A percentile compares a stretch with the other conserved stretches of the same genome.
Evolutionary conservation across 1,140 invertebrate genomes (phyloP).

Genomic region (Lucilia cuprina): DNA sequence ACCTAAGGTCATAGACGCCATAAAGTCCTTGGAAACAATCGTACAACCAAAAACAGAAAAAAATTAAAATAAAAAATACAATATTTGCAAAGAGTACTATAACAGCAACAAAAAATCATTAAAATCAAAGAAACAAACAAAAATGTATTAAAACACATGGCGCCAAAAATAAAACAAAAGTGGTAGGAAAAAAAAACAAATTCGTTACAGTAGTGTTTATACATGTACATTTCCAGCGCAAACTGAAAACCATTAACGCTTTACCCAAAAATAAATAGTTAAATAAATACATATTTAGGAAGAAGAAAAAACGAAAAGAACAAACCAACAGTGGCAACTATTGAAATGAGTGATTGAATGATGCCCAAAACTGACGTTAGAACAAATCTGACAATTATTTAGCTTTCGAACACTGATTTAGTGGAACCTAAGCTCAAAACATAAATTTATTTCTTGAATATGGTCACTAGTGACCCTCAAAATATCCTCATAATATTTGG

Average conservation of each 20-base stretch:
- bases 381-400: too few relatives aligned
- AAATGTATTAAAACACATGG: slow-evolving; percentile 8
- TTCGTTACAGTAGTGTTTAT: slow-evolving; percentile 1
- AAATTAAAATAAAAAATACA: not conserved
- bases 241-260: not conserved
- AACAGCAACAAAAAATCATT: not conserved
- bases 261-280: not conserved
- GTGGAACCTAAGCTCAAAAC: too few relatives aligned
- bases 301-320: not conserved
- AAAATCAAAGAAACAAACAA: not conserved
- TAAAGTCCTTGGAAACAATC: not conserved
- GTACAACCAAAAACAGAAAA: not conserved
- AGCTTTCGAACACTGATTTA: too few relatives aligned
- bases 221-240: not conserved
- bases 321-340: not conserved
- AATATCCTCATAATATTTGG: too few relatives aligned
- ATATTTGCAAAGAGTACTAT: not conserved
- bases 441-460: too few relatives aligned
- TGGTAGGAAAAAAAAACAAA: not conserved
- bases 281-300: not conserved
- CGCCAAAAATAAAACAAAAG: slow-evolving; percentile 8
- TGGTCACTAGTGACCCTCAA: too few relatives aligned
- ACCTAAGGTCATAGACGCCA: slow-evolving; percentile 1
- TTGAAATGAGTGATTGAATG: not conserved
- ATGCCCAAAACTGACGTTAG: too few relatives aligned